Evolutionary conservation across 2,888 invertebrate species (phyloP).

Genomic region (Chirona hameri): DNA sequence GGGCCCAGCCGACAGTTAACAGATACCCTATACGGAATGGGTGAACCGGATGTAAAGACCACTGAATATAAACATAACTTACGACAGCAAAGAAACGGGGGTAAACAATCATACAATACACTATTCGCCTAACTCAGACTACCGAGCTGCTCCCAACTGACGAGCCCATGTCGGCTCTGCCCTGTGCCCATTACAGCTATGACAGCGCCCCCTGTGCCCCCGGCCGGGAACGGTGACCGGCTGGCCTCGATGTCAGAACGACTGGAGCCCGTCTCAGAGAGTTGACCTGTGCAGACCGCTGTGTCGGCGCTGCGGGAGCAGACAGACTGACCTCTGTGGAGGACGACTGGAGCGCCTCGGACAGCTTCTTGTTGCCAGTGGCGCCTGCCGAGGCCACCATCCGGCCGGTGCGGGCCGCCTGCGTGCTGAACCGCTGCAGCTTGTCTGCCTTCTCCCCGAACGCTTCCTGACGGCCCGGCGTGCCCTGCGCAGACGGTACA

Average conservation of each 20-base stretch:
- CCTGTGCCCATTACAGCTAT: too few species aligned
- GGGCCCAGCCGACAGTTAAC: too few species aligned
- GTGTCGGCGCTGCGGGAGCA: too few species aligned
- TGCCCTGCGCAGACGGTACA: slow-evolving; percentile 56
- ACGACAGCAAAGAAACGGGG: too few species aligned
- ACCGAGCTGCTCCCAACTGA: too few species aligned
- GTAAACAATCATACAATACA: too few species aligned
- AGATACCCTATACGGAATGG: too few species aligned
- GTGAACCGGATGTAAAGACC: too few species aligned
- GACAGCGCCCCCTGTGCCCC: neutral
- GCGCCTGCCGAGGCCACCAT: slow-evolving; percentile 77
- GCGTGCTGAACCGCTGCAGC: slow-evolving; percentile 76
- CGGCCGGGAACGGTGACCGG: neutral
- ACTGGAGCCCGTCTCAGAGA: neutral
- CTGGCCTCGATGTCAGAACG: neutral
- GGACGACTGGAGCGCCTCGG: slow-evolving; percentile 80
- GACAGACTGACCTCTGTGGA: slow-evolving; percentile 72
- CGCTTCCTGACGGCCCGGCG: slow-evolving; percentile 79
- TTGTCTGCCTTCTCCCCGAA: slow-evolving; percentile 82
- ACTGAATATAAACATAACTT: too few species aligned
- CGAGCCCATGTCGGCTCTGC: too few species aligned
- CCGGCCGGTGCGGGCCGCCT: slow-evolving; percentile 82
- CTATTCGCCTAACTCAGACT: too few species aligned
- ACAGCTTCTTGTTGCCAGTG: slow-evolving; percentile 87
- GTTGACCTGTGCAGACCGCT: neutral